Percentiles rank a stretch among this genome's conserved stretches.
These are phyloP conservation scores for Ranitomeya imitator DNA, from an alignment of 2,113 vertebrate genomes.

Conservation along the genomic window DNA sequence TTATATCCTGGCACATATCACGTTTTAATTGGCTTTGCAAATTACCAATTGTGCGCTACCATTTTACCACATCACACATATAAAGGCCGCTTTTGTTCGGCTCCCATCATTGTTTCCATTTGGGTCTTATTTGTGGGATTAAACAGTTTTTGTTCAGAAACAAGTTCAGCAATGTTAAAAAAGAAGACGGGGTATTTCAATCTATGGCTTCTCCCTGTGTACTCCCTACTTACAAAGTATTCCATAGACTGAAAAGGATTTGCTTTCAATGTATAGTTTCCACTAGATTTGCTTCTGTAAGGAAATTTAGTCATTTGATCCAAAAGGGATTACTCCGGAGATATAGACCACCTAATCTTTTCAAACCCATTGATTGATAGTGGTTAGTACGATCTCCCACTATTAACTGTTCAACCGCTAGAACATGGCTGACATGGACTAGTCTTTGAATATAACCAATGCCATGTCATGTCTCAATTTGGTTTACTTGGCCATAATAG, in stretches of 20 bases:
- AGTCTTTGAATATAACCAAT: not conserved
- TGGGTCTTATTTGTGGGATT: slow-evolving; percentile 52
- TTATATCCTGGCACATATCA: slow-evolving; percentile 43
- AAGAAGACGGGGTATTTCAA: slow-evolving; percentile 39
- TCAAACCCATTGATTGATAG: slow-evolving; percentile 26
- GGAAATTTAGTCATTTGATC: slow-evolving; percentile 60
- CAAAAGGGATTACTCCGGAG: slow-evolving; percentile 58
- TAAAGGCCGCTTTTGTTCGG: slow-evolving; percentile 39
- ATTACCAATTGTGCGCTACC: not conserved
- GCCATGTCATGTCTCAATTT: not conserved
- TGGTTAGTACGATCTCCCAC: slow-evolving; percentile 37
- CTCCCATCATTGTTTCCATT: slow-evolving; percentile 24
- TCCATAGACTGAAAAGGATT: slow-evolving; percentile 12
- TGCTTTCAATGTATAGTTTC: slow-evolving; percentile 21
- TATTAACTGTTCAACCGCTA: slow-evolving; percentile 49
- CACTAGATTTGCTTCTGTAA: slow-evolving; percentile 50
- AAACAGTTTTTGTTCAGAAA: not conserved
- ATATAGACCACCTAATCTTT: slow-evolving; percentile 56
- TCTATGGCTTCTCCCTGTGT: slow-evolving; percentile 39
- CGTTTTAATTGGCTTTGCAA: slow-evolving; percentile 52
- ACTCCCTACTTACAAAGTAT: slow-evolving; percentile 39
- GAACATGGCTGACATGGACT: slow-evolving; percentile 27
- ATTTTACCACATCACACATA: slow-evolving; percentile 36
- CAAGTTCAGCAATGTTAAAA: slow-evolving; percentile 10
- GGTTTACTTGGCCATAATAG: not conserved